A percentile compares a stretch with the other conserved stretches of the same genome.
Conservation (phyloP, 64 coral and sea anemone genomes). For the Pocillopora damicornis region DNA sequence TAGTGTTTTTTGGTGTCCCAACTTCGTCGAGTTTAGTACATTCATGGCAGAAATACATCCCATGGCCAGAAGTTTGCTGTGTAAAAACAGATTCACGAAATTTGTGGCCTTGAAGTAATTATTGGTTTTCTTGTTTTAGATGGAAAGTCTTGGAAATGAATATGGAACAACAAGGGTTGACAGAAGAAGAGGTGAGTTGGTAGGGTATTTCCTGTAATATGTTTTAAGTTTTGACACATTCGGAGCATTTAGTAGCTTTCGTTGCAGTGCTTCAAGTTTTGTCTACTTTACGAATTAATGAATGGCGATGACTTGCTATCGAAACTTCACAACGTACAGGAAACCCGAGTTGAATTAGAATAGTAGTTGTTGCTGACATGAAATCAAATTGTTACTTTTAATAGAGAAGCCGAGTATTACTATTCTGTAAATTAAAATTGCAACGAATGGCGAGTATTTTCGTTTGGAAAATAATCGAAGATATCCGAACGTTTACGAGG, state of each 20-base stretch:
- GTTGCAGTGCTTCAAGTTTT: background rate
- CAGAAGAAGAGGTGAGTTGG: slow-evolving; percentile 68
- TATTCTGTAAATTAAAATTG: no score
- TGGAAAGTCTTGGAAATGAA: slow-evolving; percentile 64
- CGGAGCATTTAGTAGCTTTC: background rate
- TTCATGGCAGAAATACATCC: background rate
- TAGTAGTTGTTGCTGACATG: no score
- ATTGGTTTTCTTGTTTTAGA: slow-evolving; percentile 51
- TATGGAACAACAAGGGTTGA: slow-evolving; percentile 84
- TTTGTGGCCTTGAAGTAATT: background rate
- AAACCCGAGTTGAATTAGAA: no score
- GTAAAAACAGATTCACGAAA: background rate
- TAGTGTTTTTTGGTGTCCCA: background rate
- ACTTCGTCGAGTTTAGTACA: background rate
- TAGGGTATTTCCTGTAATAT: background rate
- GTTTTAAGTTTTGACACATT: background rate
- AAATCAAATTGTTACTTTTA: no score
- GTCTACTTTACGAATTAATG: background rate
- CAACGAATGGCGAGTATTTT: no score
- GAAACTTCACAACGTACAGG: no score
- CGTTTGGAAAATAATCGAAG: no score
- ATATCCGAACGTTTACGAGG: no score
- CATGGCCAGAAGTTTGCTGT: background rate
- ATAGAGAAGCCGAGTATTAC: no score
- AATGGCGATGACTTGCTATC: no score